A percentile compares a stretch with the other conserved stretches of the same genome.
phyloP scores from a whole-genome alignment of 2,888 invertebrate genomes.

The Allacma fusca region DNA sequence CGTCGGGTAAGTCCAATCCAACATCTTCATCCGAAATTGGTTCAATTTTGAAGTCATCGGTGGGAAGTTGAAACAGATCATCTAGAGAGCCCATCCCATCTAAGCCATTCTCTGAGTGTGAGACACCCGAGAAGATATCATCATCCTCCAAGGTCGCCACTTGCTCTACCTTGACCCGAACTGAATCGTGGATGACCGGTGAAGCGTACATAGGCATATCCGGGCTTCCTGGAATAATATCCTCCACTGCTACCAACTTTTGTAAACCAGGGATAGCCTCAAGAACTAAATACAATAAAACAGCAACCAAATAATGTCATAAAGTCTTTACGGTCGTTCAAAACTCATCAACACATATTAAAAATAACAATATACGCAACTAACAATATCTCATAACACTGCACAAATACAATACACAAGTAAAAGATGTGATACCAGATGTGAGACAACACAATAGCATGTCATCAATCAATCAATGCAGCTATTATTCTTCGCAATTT shows the following conservation, averaged over 20 bases:
- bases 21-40: slow-evolving; percentile 43
- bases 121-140: slow-evolving; percentile 37
- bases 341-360: too few species aligned
- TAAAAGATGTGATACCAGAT: background rate
- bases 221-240: slow-evolving; percentile 19
- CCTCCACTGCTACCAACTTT: slow-evolving; percentile 17
- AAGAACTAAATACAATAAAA: slow-evolving; percentile 25
- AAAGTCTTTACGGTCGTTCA: background rate
- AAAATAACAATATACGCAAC: too few species aligned
- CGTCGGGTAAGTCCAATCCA: slow-evolving; percentile 46
- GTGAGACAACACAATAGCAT: too few species aligned
- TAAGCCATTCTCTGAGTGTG: slow-evolving; percentile 34
- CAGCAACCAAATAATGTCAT: background rate
- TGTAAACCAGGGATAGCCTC: slow-evolving; percentile 41
- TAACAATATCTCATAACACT: background rate
- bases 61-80: slow-evolving; percentile 39
- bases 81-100: slow-evolving; percentile 42
- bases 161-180: slow-evolving; percentile 28
- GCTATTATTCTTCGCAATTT: too few species aligned
- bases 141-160: slow-evolving; percentile 24
- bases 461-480: too few species aligned
- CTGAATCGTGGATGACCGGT: slow-evolving; percentile 19
- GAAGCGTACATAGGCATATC: slow-evolving; percentile 32
- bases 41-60: slow-evolving; percentile 58
- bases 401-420: background rate